Conservation (phyloP, 1,140 invertebrate genomes). For the Monochamus saltuarius region DNA sequence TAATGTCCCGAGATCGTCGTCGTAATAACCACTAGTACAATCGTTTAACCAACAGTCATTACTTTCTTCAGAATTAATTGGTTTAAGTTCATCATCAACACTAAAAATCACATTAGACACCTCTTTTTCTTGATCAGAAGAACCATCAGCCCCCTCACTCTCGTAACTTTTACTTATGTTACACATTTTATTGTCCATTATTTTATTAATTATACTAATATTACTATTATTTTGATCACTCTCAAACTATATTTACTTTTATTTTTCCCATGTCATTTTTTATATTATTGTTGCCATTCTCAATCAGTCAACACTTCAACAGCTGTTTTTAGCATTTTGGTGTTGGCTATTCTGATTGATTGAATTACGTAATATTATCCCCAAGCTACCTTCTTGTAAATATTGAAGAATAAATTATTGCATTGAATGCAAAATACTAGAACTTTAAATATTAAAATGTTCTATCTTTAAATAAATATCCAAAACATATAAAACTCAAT, state of each 20-base stretch:
- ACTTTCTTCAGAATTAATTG: conserved; percentile 32
- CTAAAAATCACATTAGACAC: conserved; percentile 46
- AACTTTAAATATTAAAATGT: no score
- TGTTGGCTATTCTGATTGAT: conserved; percentile 9
- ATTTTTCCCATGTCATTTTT: conserved; percentile 11
- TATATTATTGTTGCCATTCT: conserved; percentile 8
- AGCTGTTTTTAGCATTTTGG: conserved; percentile 13
- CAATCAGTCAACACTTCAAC: not conserved
- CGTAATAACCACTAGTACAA: conserved; percentile 47
- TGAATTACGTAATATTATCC: conserved; percentile 7
- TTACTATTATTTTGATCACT: conserved; percentile 1
- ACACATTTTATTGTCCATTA: conserved; percentile 48
- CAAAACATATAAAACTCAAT: no score
- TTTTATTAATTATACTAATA: conserved; percentile 20
- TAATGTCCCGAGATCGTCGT: conserved; percentile 68
- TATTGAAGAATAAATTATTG: no score
- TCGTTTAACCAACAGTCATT: conserved; percentile 36
- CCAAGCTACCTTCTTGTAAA: no score
- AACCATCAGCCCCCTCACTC: conserved; percentile 32
- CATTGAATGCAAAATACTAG: no score
- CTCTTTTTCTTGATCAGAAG: conserved; percentile 39
- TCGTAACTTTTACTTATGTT: conserved; percentile 42
- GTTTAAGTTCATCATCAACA: conserved; percentile 45
- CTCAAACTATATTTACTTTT: conserved; percentile 8
- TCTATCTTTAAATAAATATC: no score